Conservation (phyloP, 2,888 invertebrate species). For the Ornithoptera priamus region DNA sequence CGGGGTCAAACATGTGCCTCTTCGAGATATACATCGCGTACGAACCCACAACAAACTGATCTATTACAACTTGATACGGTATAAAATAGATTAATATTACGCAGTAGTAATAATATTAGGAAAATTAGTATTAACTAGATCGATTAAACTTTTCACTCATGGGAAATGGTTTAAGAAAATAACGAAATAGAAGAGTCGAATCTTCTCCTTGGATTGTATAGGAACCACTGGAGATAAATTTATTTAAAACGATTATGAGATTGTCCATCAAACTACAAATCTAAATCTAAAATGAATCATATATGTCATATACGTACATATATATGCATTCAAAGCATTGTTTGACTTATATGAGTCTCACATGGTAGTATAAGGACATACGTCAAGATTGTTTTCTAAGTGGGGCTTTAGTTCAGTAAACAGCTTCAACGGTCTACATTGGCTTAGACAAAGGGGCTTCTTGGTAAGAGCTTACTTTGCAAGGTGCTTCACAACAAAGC, state of each 20-base stretch:
- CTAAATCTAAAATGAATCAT: too few species aligned
- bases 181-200: too few species aligned
- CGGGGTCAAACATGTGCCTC: too few species aligned
- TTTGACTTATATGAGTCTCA: not conserved
- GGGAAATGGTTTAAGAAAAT: too few species aligned
- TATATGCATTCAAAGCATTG: not conserved
- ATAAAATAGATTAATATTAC: too few species aligned
- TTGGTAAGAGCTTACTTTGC: conserved; percentile 14
- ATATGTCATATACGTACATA: too few species aligned
- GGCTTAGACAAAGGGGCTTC: conserved; percentile 24
- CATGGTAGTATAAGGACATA: conserved; percentile 16
- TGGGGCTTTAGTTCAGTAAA: conserved; percentile 26
- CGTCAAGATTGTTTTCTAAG: conserved; percentile 24
- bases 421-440: conserved; percentile 25
- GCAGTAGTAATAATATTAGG: too few species aligned
- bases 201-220: not conserved
- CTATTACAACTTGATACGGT: too few species aligned
- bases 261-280: not conserved
- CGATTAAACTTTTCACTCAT: too few species aligned
- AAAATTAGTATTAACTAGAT: too few species aligned
- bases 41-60: too few species aligned
- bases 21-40: too few species aligned
- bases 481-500: conserved; percentile 17
- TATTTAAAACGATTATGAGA: not conserved
- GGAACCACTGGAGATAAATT: not conserved